Base-by-base conservation (phyloP, 2,797 vertebrate species). In the Molossus alvarezi region DNA sequence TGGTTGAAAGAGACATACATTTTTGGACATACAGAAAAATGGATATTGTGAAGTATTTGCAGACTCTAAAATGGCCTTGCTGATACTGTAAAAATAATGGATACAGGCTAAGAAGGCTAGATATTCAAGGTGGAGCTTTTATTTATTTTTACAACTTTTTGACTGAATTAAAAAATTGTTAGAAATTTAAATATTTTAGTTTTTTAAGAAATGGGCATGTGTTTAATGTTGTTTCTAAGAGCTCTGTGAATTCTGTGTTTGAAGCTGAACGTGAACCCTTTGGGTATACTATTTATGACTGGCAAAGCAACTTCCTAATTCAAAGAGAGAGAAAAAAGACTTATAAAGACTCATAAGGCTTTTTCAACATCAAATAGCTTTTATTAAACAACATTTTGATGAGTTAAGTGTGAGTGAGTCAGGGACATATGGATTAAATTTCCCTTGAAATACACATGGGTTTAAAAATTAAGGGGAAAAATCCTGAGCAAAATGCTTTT, bases 371-470 rank as follows among this genome's bases (percentile, higher is more conserved):
- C 97, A 97, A 98, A 97, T 97, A 94, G 97, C 93, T 97, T 97
- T 97, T 97, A 96, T 93, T 93, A 97, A 97, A 97, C 97, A 97
- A 96, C 93, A 88, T 96, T 97, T 97, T 97, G 97, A 97, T 98
- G 97, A 98, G 97, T 98, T 97, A 97, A 97, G 97, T 98, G 97
- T 97, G 97, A 97, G 95, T 97, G 97, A 98, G 94, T 97, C 87
- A 93, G 93, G 97, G 86, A 96, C 97, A 98, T 97, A 98, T 97
- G 97, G 97, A 96, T 97, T 97, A 97, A 93, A 98, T 98, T 98
- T 98, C 86, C 96, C 96, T 96, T 96, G 93, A 97, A 97, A 97
- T 97, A 95, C 96, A 97, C 96, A 97, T 96, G 97, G 95, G 89
- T 87, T 98, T 97, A 95, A 96, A 96, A 97, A 97, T 95, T 95